Evolutionary conservation across 2,797 vertebrate genomes (phyloP), one percentile per base, ranked within the genome.

Genomic region (Syngnathus rostellatus): DNA sequence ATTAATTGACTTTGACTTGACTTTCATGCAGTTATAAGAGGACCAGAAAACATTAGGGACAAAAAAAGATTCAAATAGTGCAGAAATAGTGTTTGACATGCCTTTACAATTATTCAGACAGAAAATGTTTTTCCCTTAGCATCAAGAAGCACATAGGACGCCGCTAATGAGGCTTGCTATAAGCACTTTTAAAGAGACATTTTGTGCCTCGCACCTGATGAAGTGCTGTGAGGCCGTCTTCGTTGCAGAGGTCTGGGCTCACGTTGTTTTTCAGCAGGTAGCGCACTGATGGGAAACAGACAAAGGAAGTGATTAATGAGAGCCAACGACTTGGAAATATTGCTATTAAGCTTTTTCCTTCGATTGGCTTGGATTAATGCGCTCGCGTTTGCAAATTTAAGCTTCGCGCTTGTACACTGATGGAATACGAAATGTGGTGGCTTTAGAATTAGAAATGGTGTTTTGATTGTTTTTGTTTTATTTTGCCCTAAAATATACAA

Each of bases 181-280:
- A 16, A 14, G 50, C 31, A 69, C 17, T 57, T 6, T 31, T 8
- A 16, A 45, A 40, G 3, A 62, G 12, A 23, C 11, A 12, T 6
- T 12, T 45, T 40, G 17, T 9, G 16, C 45, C 87, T 90, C 88
- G 31, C 31, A 99, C 97, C 95, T 99, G 97, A 80, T 99, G 97
- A 83, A 99, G 91, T 58, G 97, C 96, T 1, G 97, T 98, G 77
- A 99, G 90, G 69, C 97, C 97, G 0, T 99, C 97, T 84, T 99
- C 97, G 0, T 99, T 99, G 86, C 94, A 96, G 74, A 99, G 91
- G 83, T 99, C 94, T 0, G 97, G 95, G 85, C 93, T 95, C 81
- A 98, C 90, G 64, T 94, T 95, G 71, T 92, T 96, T 90, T 93
- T 96, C 88, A 99, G 91, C 85, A 99, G 83, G 84, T 94, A 94